These are phyloP conservation scores for Drosophila bocki DNA, from an alignment of 1,140 invertebrate species.

Conservation along the genomic window DNA sequence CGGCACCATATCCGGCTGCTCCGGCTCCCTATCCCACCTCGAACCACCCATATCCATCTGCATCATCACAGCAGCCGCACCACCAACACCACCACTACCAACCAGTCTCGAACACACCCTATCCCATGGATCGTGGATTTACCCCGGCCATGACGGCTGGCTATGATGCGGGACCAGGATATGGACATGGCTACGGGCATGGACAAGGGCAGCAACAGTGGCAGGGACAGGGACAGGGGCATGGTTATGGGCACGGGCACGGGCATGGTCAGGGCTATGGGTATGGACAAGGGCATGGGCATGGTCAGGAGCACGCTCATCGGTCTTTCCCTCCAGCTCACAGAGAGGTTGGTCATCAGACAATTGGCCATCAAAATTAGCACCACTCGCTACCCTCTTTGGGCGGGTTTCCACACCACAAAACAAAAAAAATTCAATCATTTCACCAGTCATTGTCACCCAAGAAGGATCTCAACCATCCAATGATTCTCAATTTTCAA, in stretches of 20 bases:
- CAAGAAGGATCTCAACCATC: not conserved
- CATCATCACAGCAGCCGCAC: slow-evolving; percentile 22
- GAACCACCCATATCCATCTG: slow-evolving; percentile 5
- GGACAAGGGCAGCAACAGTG: not conserved
- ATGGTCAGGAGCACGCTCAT: slow-evolving; percentile 62
- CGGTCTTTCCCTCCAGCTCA: slow-evolving; percentile 50
- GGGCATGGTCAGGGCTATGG: slow-evolving; percentile 52
- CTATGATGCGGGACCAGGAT: slow-evolving; percentile 37
- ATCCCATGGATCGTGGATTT: slow-evolving; percentile 58
- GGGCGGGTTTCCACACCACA: not conserved
- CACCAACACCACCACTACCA: slow-evolving; percentile 7
- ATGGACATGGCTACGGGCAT: slow-evolving; percentile 13
- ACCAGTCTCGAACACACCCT: slow-evolving; percentile 47
- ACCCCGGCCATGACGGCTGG: slow-evolving; percentile 49
- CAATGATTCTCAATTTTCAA: not conserved
- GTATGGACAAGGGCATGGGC: slow-evolving; percentile 23
- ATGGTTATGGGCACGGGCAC: slow-evolving; percentile 34
- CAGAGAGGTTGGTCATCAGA: slow-evolving; percentile 70
- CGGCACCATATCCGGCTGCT: slow-evolving; percentile 54
- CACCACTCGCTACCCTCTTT: not conserved
- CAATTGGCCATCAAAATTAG: not conserved
- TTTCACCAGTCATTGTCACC: not conserved
- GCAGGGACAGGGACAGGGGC: not conserved
- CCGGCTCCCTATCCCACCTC: slow-evolving; percentile 43
- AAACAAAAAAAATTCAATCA: not conserved